Base-by-base conservation (phyloP, 2,113 vertebrate species). In the Sorex araneus region DNA sequence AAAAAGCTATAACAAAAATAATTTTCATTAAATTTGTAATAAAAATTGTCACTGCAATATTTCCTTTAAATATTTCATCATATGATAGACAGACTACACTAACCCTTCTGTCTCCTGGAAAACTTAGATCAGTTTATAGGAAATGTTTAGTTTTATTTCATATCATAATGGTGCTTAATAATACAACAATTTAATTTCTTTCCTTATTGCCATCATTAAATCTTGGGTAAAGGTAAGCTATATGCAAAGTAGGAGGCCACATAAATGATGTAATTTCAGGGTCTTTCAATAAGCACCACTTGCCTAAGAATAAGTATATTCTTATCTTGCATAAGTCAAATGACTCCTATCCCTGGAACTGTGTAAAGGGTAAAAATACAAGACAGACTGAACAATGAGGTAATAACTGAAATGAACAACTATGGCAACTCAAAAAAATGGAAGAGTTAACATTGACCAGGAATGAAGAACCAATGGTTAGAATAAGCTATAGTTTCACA, bases 81-180 rank as follows among this genome's bases (percentile, higher is more conserved):
- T 36, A 2, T 73, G 80, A 76, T 30, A 10, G 11, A 73, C 3
- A 9, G 10, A 73, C 3, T 47, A 16, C 11, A 84, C 36, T 73
- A 54, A 85, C 3, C 3, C 21, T 84, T 67, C 27, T 47, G 16
- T 28, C 28, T 92, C 66, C 45, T 88, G 36, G 45, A 75, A 95
- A 84, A 79, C 6, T 45, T 81, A 70, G 3, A 64, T 91, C 70
- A 67, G 30, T 84, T 34, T 4, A 21, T 66, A 84, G 7, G 54
- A 87, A 28, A 84, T 79, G 6, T 66, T 27, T 69, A 4, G 13
- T 47, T 73, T 94, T 79, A 75, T 40, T 93, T 80, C 90, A 90
- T 16, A 80, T 54, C 45, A 9, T 87, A 47, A 21, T 47, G 32
- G 6, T 69, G 25, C 36, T 87, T 78, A 87, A 76, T 27, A 79